Evolutionary conservation across 2,113 vertebrate species (phyloP).

Genomic region (Murina feae): DNA sequence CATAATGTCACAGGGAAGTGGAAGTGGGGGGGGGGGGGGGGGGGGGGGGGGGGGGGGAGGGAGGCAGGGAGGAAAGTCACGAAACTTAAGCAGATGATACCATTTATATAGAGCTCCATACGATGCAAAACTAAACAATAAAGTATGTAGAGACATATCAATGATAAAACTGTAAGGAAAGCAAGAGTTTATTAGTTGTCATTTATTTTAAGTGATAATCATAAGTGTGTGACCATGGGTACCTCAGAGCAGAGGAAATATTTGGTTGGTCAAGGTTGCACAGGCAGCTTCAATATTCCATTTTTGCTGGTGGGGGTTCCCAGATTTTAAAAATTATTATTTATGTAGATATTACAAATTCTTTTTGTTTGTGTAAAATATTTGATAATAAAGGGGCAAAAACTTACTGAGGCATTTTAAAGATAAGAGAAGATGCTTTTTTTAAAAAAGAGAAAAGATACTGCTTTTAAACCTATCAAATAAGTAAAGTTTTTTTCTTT

Average conservation of each 20-base stretch:
- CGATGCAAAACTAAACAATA: not conserved
- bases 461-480: not conserved
- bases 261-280: not conserved
- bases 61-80: not conserved
- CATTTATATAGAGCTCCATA: not conserved
- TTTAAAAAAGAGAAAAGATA: not conserved
- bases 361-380: not conserved
- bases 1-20: not conserved
- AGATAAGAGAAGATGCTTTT: not conserved
- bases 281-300: not conserved
- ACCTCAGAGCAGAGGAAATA: not conserved
- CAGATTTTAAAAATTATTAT: not conserved
- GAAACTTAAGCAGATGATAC: not conserved
- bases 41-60: not conserved
- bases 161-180: not conserved
- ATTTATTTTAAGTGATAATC: not conserved
- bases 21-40: not conserved
- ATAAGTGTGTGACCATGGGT: not conserved
- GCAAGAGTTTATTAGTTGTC: not conserved
- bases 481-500: not conserved
- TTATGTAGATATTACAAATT: not conserved
- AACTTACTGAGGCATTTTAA: not conserved
- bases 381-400: not conserved
- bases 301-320: not conserved
- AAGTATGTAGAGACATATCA: not conserved